phyloP scores from a whole-genome alignment of 2,797 vertebrate genomes.

The Antennarius maculatus region DNA sequence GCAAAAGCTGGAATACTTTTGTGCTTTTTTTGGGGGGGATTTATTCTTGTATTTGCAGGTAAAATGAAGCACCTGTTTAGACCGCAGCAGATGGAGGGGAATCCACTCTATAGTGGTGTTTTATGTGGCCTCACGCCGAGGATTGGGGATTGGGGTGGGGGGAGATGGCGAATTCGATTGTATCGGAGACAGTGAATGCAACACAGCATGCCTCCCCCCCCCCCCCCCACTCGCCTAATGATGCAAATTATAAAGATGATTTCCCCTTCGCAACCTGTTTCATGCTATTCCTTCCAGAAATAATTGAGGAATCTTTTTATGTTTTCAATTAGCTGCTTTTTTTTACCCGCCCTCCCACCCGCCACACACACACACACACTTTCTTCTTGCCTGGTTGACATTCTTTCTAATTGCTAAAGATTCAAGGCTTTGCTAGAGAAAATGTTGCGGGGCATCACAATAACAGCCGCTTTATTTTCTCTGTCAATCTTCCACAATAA shows the following conservation, averaged over 20 bases:
- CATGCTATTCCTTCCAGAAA: constrained; percentile 62
- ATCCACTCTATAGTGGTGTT: constrained; percentile 2
- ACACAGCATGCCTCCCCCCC: constrained; percentile 40
- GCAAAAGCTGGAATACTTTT: constrained; percentile 3
- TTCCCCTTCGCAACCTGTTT: constrained; percentile 59
- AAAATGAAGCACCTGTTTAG: constrained; percentile 21
- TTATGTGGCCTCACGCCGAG: constrained; percentile 45
- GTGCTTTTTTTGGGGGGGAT: constrained; percentile 19
- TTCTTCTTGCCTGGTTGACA: constrained; percentile 36
- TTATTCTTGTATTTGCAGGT: not conserved
- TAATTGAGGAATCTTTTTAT: constrained; percentile 73
- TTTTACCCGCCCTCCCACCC: constrained; percentile 1
- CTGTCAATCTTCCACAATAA: constrained; percentile 64
- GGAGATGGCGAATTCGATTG: constrained; percentile 31
- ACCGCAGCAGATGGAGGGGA: not conserved
- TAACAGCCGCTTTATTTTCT: constrained; percentile 56
- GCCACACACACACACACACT: not conserved
- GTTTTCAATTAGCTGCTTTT: constrained; percentile 68
- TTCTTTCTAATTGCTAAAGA: constrained; percentile 66
- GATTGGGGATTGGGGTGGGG: no score
- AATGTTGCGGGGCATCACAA: constrained; percentile 47
- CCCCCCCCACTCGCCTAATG: constrained; percentile 52
- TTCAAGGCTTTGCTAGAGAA: constrained; percentile 37
- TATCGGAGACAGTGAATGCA: constrained; percentile 31
- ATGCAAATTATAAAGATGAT: constrained; percentile 67